Evolutionary conservation across 1,140 invertebrate species (phyloP).

Genomic region (Plodia interpunctella): DNA sequence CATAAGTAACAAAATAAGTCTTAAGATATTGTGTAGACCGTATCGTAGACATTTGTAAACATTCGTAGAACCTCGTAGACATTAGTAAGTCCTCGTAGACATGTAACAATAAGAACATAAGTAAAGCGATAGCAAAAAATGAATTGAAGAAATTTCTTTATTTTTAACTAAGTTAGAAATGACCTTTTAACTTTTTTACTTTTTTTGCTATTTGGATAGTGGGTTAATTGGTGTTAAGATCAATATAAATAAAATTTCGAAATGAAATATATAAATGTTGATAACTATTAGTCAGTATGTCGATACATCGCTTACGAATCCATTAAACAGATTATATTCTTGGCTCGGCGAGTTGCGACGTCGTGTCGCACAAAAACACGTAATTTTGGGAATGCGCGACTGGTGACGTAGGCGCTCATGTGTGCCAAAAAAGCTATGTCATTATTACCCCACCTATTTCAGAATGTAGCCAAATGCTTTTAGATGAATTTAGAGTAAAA

Average conservation of each 20-base stretch:
- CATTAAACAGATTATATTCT: conserved; percentile 57
- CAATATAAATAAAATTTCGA: no score
- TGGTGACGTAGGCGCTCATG: conserved; percentile 17
- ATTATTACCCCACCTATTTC: conserved; percentile 21
- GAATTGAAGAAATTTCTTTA: no score
- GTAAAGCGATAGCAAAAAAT: no score
- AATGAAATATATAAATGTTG: background rate
- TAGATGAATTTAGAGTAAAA: conserved; percentile 4
- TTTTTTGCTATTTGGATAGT: no score
- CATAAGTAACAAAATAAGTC: background rate
- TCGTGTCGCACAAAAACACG: conserved; percentile 31
- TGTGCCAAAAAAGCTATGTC: conserved; percentile 30
- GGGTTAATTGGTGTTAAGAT: no score
- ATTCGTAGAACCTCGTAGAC: background rate
- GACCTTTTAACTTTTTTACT: no score
- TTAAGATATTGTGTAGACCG: background rate
- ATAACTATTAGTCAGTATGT: conserved; percentile 21
- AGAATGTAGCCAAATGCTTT: conserved; percentile 3
- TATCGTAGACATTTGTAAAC: background rate
- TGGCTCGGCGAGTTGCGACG: conserved; percentile 36
- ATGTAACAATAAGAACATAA: no score
- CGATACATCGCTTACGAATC: conserved; percentile 40
- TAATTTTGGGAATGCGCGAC: conserved; percentile 29
- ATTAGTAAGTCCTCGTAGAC: no score
- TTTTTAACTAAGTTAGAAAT: no score